phyloP scores from a whole-genome alignment of 2,888 invertebrate species.

The Glyphotaelius pellucidus region DNA sequence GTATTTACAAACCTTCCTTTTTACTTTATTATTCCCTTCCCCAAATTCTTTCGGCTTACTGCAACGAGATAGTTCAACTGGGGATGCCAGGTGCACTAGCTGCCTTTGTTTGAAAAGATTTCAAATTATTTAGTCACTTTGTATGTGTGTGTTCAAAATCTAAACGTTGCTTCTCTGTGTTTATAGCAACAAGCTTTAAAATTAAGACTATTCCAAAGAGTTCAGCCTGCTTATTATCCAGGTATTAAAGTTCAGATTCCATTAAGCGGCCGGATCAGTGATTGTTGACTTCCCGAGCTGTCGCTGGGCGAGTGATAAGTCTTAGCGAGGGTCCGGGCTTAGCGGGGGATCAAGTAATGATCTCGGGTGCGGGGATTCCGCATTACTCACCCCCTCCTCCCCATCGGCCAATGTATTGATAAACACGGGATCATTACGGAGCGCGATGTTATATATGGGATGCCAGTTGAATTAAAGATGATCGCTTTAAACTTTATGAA shows the following conservation, averaged over 20 bases:
- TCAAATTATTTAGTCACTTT: not conserved
- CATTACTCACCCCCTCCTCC: not conserved
- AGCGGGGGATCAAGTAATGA: conserved; percentile 19
- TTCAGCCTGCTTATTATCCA: conserved; percentile 14
- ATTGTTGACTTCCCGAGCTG: conserved; percentile 25
- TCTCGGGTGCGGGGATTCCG: conserved; percentile 13
- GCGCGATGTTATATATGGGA: not conserved
- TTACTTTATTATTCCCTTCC: not conserved
- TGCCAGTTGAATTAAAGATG: not conserved
- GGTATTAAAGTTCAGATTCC: conserved; percentile 33
- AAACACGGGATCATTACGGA: conserved; percentile 19
- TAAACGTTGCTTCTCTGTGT: too few species aligned
- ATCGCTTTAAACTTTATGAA: not conserved
- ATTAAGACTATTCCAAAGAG: not conserved
- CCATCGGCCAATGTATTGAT: conserved; percentile 6
- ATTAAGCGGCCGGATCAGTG: not conserved
- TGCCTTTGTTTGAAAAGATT: not conserved
- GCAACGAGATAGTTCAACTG: not conserved
- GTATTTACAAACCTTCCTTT: not conserved
- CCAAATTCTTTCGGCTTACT: not conserved
- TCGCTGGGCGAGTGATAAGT: conserved; percentile 45
- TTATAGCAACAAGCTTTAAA: not conserved
- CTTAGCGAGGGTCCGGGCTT: conserved; percentile 23
- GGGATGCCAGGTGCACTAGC: not conserved
- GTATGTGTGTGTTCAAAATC: not conserved